phyloP scores from a whole-genome alignment of 2,888 invertebrate genomes.

The Parnassius mnemosyne region DNA sequence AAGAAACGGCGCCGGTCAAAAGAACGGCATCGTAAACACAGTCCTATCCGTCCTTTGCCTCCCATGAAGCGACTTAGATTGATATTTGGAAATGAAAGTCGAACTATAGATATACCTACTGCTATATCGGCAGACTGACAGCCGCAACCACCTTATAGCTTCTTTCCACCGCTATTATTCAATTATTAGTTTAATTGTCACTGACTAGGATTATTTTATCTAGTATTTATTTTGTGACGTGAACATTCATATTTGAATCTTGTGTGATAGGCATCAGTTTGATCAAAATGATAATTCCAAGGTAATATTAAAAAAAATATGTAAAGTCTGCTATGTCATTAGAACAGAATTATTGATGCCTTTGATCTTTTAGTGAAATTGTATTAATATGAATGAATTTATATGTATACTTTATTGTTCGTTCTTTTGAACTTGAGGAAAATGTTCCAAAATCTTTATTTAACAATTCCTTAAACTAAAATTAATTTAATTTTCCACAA shows the following conservation, averaged over 20 bases:
- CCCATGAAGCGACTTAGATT: constrained; percentile 92
- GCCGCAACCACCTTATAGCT: constrained; percentile 66
- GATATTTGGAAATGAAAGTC: constrained; percentile 93
- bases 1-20: constrained; percentile 79
- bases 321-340: constrained; percentile 46
- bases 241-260: constrained; percentile 61
- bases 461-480: constrained; percentile 5
- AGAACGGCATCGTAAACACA: constrained; percentile 74
- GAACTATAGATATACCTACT: constrained; percentile 93
- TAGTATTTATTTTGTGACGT: constrained; percentile 75
- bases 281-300: constrained; percentile 63
- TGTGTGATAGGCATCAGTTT: constrained; percentile 66
- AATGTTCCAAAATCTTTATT: constrained; percentile 13
- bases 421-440: constrained; percentile 7
- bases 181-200: constrained; percentile 78
- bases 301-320: constrained; percentile 50
- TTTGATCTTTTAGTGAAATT: constrained; percentile 26
- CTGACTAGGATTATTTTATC: constrained; percentile 74
- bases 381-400: constrained; percentile 22
- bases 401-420: constrained; percentile 11
- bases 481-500: constrained; percentile 6
- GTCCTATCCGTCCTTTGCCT: constrained; percentile 81
- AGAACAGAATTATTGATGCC: constrained; percentile 30
- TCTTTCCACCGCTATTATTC: constrained; percentile 76
- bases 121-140: constrained; percentile 82